Conservation (phyloP, 2,888 invertebrate species). For the Cataglyphis cursor region DNA sequence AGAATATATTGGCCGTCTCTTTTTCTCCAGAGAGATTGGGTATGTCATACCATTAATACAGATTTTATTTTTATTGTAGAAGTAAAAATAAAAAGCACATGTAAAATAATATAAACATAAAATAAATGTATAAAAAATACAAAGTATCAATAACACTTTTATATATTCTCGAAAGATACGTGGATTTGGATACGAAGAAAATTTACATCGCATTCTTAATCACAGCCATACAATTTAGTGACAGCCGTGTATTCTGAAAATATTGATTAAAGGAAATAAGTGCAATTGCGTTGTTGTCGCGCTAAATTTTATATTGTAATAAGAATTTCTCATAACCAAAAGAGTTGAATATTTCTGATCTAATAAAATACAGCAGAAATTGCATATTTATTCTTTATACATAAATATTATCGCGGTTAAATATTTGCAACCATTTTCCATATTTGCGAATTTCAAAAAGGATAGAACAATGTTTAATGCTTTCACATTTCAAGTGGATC, state of each 20-base stretch:
- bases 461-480: neutral
- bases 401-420: slow-evolving; percentile 5
- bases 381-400: slow-evolving; percentile 1
- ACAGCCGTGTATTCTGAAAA: slow-evolving; percentile 1
- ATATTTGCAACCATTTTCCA: neutral
- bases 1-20: neutral
- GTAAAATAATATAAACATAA: neutral
- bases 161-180: neutral
- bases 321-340: neutral
- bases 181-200: neutral
- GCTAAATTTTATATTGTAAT: neutral
- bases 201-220: slow-evolving; percentile 1
- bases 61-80: neutral
- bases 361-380: slow-evolving; percentile 7
- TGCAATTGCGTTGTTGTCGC: neutral
- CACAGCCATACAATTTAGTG: neutral
- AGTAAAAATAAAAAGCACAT: neutral
- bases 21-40: neutral
- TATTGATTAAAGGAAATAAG: slow-evolving; percentile 1
- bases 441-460: neutral
- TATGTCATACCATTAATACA: neutral
- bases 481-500: neutral
- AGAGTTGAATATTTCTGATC: neutral
- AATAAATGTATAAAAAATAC: neutral
- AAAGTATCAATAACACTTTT: neutral